Base-by-base conservation (phyloP, 2,113 vertebrate genomes). In the Opisthocomus hoazin region DNA sequence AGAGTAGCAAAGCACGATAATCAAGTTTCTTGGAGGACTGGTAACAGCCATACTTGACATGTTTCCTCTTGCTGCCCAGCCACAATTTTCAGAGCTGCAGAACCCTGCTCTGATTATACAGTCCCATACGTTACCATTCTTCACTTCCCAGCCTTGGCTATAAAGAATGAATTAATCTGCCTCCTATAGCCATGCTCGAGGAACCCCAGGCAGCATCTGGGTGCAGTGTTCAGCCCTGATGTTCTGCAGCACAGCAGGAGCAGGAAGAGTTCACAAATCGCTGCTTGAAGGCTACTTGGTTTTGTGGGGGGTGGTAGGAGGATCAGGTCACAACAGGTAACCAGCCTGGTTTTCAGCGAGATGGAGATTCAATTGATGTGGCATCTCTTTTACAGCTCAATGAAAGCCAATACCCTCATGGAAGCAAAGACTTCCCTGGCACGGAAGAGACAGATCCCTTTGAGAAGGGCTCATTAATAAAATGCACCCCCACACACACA, bases 391-490 rank as follows among this genome's bases (percentile, higher is more conserved):
- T 84, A 90, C 90, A 94, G 78, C 75, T 79, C 84, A 93, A 97
- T 45, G 96, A 93, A 97, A 96, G 85, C 71, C 64, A 96, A 96
- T 96, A 90, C 91, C 87, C 87, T 93, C 87, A 88, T 51, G 95
- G 97, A 97, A 96, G 97, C 93, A 96, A 96, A 96, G 95, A 76
- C 96, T 95, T 94, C 92, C 89, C 93, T 78, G 92, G 91, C 87
- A 65, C 75, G 73, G 93, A 94, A 92, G 95, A 93, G 97, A 93
- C 39, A 95, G 86, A 92, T 91, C 79, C 94, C 90, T 96, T 94
- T 91, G 92, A 97, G 92, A 91, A 95, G 94, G 93, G 94, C 94
- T 97, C 96, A 80, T 92, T 97, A 98, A 96, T 91, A 96, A 96
- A 96, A 90, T 87, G 84, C 90, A 82, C 93, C 88, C 79, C 63